Evolutionary conservation across 1,140 invertebrate species (phyloP).

Genomic region (Theocolax elegans): DNA sequence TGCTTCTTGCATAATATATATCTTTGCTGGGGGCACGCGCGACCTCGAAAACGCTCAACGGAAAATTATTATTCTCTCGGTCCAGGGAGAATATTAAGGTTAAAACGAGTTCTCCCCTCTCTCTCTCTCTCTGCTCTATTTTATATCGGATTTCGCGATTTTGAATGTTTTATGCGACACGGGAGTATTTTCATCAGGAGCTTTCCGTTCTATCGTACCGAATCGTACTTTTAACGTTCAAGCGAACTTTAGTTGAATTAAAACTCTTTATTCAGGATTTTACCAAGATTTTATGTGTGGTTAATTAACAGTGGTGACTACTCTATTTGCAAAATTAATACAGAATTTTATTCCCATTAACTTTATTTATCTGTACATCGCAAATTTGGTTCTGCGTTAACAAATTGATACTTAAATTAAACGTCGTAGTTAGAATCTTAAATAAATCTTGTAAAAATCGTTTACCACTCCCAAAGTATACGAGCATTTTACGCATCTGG

Average conservation of each 20-base stretch:
- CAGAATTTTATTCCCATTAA: no score
- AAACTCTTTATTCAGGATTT: no score
- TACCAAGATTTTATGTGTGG: no score
- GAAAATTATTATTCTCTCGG: slow-evolving; percentile 13
- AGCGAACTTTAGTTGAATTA: no score
- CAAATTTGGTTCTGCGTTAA: no score
- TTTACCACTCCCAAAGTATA: background rate
- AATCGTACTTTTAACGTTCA: background rate
- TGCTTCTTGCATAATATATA: slow-evolving; percentile 15
- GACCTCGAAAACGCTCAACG: background rate
- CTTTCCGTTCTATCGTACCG: background rate
- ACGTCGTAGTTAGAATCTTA: no score
- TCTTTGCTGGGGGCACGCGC: background rate
- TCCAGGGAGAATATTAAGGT: background rate
- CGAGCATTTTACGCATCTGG: background rate
- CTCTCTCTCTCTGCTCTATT: background rate
- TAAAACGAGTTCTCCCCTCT: no score
- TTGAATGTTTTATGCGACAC: background rate
- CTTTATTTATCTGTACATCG: no score
- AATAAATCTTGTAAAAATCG: no score
- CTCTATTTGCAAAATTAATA: no score
- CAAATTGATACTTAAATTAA: no score
- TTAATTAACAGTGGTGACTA: no score
- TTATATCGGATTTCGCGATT: slow-evolving; percentile 2
- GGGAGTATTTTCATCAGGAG: background rate